Evolutionary conservation across 2,888 invertebrate genomes (phyloP), one percentile per base, ranked within the genome.

Genomic region (Acleris sparsana): DNA sequence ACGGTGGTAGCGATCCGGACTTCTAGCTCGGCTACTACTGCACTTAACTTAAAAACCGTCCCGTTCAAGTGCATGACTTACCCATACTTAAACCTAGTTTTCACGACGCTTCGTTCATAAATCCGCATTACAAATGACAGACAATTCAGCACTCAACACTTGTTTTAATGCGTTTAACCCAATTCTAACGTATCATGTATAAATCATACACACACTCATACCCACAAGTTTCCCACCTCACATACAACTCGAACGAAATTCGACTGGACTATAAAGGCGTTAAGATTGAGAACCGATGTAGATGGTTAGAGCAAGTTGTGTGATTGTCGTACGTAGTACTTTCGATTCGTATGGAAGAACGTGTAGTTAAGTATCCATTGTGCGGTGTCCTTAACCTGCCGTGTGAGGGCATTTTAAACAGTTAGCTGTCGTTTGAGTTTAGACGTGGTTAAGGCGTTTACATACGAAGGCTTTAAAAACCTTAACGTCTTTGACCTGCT

Each of bases 311-410:
- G 29, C 44, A 61, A 61, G 53, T 62, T 55, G 33, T 22, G 13
- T 53, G 53, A 55, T 55, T 29, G 29, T 53, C 46, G 29, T 62
- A 48, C 22, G 58, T 44, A 51, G 58, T 55, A 55, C 65, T 61
- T 61, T 58, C 49, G 57, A 67, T 67, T 59, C 62, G 46, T 25
- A 18, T 67, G 48, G 63, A 62, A 62, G 68, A 68, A 63, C 62
- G 62, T 52, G 69, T 68, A 67, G 71, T 69, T 71, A 68, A 74
- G 69, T 72, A 61, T 51, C 72, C 73, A 79, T 79, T 79, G 77
- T 79, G 66, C 43, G 48, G 7, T 64, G 77, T 69, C 78, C 79
- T 79, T 77, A 76, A 77, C 79, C 77, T 68, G 70, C 39, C 62
- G 64, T 60, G 60, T 56, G 63, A 68, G 68, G 68, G 64, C 60